Evolutionary conservation across 2,113 vertebrate genomes (phyloP).

Genomic region (Corapipo altera): DNA sequence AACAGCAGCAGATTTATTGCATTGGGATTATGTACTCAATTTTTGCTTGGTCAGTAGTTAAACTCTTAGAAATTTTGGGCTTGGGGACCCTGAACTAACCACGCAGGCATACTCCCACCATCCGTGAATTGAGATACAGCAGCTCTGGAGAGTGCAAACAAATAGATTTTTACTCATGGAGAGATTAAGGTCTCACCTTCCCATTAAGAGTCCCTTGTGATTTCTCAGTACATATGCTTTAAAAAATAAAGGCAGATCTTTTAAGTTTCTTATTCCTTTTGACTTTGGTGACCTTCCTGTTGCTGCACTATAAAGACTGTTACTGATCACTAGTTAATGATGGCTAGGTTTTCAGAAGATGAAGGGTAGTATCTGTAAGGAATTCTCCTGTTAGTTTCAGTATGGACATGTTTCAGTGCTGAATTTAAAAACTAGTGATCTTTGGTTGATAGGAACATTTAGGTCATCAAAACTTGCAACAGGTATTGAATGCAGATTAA

Average conservation of each 20-base stretch:
- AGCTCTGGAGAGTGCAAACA: neutral
- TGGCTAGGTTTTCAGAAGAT: neutral
- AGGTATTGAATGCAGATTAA: neutral
- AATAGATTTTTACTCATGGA: neutral
- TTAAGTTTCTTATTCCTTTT: neutral
- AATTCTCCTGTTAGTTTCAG: neutral
- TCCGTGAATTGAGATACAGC: neutral
- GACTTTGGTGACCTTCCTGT: neutral
- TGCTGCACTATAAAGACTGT: neutral
- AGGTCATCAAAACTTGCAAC: neutral
- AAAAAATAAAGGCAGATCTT: neutral
- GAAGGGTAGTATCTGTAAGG: neutral
- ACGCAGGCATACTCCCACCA: fast-evolving
- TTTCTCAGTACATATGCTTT: neutral
- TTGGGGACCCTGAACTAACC: neutral
- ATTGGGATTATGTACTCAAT: neutral
- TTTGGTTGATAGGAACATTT: neutral
- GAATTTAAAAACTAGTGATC: neutral
- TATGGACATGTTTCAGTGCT: neutral
- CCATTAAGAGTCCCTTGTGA: neutral
- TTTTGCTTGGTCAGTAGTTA: neutral
- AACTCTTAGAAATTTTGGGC: neutral
- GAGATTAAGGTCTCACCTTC: neutral
- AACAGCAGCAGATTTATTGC: neutral
- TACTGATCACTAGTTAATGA: neutral